These are phyloP conservation scores for Coleophora deauratella DNA, from an alignment of 2,888 invertebrate species.

Conservation along the genomic window DNA sequence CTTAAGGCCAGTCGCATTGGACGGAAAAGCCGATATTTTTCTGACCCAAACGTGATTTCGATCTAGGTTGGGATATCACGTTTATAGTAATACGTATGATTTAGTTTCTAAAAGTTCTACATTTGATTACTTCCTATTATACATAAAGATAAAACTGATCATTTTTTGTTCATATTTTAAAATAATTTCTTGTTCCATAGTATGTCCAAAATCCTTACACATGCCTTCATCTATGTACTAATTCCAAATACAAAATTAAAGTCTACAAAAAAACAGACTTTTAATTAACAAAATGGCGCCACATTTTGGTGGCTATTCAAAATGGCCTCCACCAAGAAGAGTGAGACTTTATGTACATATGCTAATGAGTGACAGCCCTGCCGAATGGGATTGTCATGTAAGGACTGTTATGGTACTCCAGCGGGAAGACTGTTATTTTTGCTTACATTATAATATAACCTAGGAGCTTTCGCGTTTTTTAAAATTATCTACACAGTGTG, in stretches of 20 bases:
- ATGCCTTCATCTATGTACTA: too few species aligned
- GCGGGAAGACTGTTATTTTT: constrained; percentile 47
- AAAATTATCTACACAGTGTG: too few species aligned
- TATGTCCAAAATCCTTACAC: too few species aligned
- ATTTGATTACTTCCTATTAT: too few species aligned
- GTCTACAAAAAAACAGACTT: constrained; percentile 28
- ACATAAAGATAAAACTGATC: too few species aligned
- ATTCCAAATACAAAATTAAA: too few species aligned
- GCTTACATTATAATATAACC: constrained; percentile 31
- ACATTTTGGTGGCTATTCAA: constrained; percentile 16
- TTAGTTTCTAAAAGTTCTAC: too few species aligned
- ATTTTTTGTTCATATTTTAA: too few species aligned
- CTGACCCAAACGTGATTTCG: constrained; percentile 10
- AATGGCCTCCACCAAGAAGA: constrained; percentile 49
- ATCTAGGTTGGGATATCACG: too few species aligned
- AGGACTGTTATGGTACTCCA: constrained; percentile 53
- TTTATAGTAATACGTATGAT: too few species aligned
- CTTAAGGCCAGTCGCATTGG: constrained; percentile 12
- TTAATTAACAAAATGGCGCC: constrained; percentile 66
- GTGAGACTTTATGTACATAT: constrained; percentile 60
- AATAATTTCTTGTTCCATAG: too few species aligned
- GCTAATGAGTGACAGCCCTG: constrained; percentile 67
- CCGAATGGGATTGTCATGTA: constrained; percentile 70
- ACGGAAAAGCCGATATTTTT: constrained; percentile 14
- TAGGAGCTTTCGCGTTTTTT: too few species aligned